Evolutionary conservation across 2,888 invertebrate species (phyloP), one percentile per base, ranked within the genome.

Genomic region (Cordilura impudica): DNA sequence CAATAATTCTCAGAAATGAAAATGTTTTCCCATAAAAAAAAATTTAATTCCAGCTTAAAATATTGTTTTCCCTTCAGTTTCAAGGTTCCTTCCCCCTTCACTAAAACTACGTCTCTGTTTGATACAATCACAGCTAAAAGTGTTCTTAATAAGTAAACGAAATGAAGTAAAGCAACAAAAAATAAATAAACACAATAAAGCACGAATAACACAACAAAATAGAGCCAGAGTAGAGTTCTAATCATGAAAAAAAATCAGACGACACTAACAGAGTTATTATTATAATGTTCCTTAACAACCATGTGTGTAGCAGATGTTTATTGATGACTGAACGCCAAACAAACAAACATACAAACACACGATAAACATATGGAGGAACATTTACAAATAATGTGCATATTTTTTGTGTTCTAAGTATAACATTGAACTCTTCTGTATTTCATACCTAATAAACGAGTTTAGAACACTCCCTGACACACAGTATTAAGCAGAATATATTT

Each of bases 231-330:
- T 60, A 21, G 16, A 60, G 51, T 51, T 54, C 6, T 51, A 35
- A 19, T 65, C 63, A 56, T 14, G 14, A 43, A 35, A 61, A 60
- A 49, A 76, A 76, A 76, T 73, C 69, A 60, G 47, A 60, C 66
- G 31, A 58, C 56, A 60, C 12, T 63, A 65, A 61, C 63, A 49
- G 35, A 73, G 51, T 72, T 66, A 66, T 63, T 67, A 58, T 51
- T 35, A 58, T 49, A 54, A 29, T 56, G 43, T 70, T 76, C 53
- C 61, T 56, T 29, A 35, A 14, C 23, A 26, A 6, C 45, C 75
- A 80, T 63, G 54, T 77, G 76, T 73, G 56, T 39, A 73, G 73
- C 77, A 77, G 77, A 80, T 80, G 80, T 80, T 73, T 65, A 72
- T 61, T 75, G 73, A 74, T 72, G 77, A 61, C 61, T 66, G 61